These are phyloP conservation scores for Dasypolia templi DNA, from an alignment of 2,888 invertebrate genomes.

Conservation along the genomic window DNA sequence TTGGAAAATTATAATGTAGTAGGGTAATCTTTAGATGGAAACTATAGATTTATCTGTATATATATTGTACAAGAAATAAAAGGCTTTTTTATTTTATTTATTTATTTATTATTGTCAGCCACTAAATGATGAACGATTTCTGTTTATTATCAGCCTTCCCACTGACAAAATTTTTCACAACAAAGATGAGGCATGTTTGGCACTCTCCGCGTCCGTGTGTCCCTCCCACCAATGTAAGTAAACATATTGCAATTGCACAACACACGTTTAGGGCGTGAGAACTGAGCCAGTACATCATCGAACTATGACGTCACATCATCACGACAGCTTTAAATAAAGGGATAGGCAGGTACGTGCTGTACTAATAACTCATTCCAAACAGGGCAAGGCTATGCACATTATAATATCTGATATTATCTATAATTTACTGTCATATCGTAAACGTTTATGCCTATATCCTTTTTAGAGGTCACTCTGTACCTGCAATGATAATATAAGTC, in stretches of 20 bases:
- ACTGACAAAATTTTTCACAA: not conserved
- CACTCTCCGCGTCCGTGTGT: constrained; percentile 18
- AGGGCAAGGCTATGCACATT: constrained; percentile 22
- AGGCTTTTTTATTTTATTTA: too few species aligned
- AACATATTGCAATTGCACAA: constrained; percentile 47
- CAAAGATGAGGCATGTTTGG: not conserved
- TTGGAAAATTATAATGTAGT: too few species aligned
- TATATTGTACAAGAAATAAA: too few species aligned
- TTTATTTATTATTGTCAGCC: too few species aligned
- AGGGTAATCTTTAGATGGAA: too few species aligned
- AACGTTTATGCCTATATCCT: constrained; percentile 19
- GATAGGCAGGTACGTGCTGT: not conserved
- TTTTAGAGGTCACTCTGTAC: too few species aligned
- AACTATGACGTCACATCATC: constrained; percentile 37
- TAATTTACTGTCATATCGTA: constrained; percentile 25
- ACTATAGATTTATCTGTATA: too few species aligned
- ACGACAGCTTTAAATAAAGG: constrained; percentile 15
- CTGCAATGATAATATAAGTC: too few species aligned
- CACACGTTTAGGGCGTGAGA: constrained; percentile 51
- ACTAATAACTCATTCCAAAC: not conserved
- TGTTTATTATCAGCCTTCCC: not conserved
- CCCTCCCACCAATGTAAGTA: not conserved
- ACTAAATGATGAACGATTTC: not conserved
- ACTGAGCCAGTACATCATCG: constrained; percentile 51
- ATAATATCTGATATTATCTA: constrained; percentile 3